Base-by-base conservation (phyloP, 2,113 vertebrate genomes). In the Chloroceryle aenea region DNA sequence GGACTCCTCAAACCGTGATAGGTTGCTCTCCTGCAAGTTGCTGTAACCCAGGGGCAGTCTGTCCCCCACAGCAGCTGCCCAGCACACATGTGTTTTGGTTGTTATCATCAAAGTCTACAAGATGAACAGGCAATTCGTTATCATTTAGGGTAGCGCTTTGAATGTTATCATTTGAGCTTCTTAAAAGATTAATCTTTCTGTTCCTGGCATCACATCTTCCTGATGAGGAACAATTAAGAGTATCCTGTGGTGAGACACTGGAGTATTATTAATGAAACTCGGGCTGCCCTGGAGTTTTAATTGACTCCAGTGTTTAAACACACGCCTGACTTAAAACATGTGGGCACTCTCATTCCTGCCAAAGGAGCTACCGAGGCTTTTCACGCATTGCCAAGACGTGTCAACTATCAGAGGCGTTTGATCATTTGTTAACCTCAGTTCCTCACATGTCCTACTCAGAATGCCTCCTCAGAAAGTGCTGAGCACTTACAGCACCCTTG, bases 211-310 rank as follows among this genome's bases (percentile, higher is more conserved):
- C 91, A 63, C 64, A 73, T 78, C 71, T 88, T 85, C 55, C 50
- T 29, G 6, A 45, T 9, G 29, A 90, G 83, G 79, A 92, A 58
- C 79, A 95, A 90, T 88, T 88, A 90, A 38, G 27, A 77, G 82
- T 66, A 86, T 92, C 88, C 92, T 92, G 75, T 76, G 85, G 72
- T 67, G 94, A 96, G 95, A 94, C 34, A 29, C 9, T 62, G 67
- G 45, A 69, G 68, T 69, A 66, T 69, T 83, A 88, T 45, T 88
- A 66, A 90, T 80, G 85, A 83, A 92, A 92, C 88, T 53, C 83
- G 79, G 3, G 15, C 85, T 93, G 55, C 75, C 67, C 75, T 43
- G 52, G 62, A 88, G 90, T 93, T 94, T 90, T 91, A 91, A 86
- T 61, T 91, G 73, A 52, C 52, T 82, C 55, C 14, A 67, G 67